phyloP scores from a whole-genome alignment of 2,797 vertebrate genomes.

The Ctenopoma kingsleyae region DNA sequence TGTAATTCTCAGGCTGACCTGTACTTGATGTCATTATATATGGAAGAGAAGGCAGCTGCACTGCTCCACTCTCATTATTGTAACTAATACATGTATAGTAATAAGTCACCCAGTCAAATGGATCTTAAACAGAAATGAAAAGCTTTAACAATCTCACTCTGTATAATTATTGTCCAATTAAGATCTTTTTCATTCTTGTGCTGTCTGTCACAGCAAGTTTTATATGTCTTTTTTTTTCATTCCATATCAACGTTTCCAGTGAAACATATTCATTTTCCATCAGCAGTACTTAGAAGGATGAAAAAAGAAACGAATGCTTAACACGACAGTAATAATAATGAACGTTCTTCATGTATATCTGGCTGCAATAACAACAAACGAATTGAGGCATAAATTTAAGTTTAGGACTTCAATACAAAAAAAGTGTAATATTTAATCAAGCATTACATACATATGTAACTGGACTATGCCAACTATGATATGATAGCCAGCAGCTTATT shows the following conservation, averaged over 20 bases:
- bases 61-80: constrained; percentile 14
- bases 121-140: constrained; percentile 12
- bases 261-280: background rate
- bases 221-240: background rate
- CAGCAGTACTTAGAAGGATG: background rate
- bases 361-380: constrained; percentile 6
- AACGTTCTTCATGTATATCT: background rate
- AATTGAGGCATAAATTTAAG: constrained; percentile 15
- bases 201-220: background rate
- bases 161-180: background rate
- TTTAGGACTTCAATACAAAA: constrained; percentile 3
- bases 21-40: constrained; percentile 42
- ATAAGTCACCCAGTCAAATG: background rate
- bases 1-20: constrained; percentile 37
- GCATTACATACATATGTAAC: constrained; percentile 45
- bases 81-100: constrained; percentile 3
- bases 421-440: constrained; percentile 44
- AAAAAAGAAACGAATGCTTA: constrained; percentile 2
- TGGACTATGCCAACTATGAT: constrained; percentile 48
- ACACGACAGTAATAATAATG: background rate
- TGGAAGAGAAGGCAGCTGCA: constrained; percentile 33
- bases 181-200: background rate
- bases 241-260: background rate
- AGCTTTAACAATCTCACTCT: background rate
- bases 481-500: constrained; percentile 50